These are phyloP conservation scores for Astur gentilis DNA, from an alignment of 2,113 vertebrate species.

Conservation along the genomic window DNA sequence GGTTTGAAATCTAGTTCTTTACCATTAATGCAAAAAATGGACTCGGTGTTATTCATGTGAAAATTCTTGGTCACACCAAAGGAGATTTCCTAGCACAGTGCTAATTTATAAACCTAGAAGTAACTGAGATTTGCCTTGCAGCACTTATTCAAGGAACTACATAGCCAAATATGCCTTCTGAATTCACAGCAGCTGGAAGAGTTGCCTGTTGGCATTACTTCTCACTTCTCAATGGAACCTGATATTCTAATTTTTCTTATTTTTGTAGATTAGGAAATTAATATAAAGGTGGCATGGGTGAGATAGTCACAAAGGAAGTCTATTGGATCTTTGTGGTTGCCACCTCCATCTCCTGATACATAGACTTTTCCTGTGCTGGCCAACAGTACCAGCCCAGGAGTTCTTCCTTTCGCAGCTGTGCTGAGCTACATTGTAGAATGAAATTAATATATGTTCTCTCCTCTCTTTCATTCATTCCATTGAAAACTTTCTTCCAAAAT, in stretches of 20 bases:
- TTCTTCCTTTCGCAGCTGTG: background rate
- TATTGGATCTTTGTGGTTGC: background rate
- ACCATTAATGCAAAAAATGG: background rate
- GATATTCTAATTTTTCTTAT: background rate
- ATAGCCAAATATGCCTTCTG: background rate
- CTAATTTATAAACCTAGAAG: background rate
- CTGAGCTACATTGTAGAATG: background rate
- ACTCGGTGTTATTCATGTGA: background rate
- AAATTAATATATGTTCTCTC: background rate
- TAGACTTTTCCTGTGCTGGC: background rate
- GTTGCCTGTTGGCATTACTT: background rate
- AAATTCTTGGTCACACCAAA: background rate
- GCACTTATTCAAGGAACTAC: background rate
- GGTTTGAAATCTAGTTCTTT: background rate
- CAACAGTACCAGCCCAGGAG: background rate
- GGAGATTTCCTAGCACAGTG: background rate
- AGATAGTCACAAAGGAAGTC: background rate
- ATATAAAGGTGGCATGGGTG: background rate
- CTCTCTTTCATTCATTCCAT: background rate
- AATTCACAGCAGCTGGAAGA: background rate
- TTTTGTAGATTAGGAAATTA: background rate
- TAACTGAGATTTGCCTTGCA: background rate
- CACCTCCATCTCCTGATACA: background rate
- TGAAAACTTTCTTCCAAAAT: background rate
- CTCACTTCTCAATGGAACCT: background rate